A percentile compares a stretch with the other conserved stretches of the same genome.
Conservation (phyloP, 2,113 vertebrate species). For the Mastomys natalensis region DNA sequence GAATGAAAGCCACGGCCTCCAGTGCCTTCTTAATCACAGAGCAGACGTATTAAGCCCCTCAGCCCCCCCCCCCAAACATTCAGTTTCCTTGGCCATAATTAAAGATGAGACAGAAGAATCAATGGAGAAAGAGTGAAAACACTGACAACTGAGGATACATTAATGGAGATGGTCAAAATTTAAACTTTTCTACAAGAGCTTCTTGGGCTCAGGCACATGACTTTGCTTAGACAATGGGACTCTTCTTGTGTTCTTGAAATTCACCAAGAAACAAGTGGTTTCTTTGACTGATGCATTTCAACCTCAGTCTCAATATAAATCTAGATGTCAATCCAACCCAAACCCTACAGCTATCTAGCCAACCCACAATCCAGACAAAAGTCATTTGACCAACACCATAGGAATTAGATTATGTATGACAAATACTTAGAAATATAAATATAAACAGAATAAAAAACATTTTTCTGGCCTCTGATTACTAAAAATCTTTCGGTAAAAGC, state of each 20-base stretch:
- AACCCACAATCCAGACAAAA: not conserved
- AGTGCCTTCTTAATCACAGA: not conserved
- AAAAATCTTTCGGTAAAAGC: slow-evolving; percentile 38
- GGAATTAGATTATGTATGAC: not conserved
- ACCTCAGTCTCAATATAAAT: not conserved
- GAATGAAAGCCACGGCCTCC: not conserved
- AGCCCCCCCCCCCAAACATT: not conserved
- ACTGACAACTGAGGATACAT: not conserved
- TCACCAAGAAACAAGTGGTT: not conserved
- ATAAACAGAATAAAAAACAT: too few relatives aligned
- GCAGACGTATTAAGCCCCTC: not conserved
- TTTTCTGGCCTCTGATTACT: not conserved
- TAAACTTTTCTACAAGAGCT: not conserved
- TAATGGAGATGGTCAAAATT: not conserved
- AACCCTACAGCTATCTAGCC: not conserved
- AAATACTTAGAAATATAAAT: not conserved
- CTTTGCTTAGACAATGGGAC: not conserved
- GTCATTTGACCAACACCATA: not conserved
- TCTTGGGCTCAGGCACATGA: not conserved
- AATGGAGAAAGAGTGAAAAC: not conserved
- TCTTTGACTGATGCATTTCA: not conserved
- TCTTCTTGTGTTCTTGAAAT: not conserved
- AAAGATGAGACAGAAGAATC: not conserved
- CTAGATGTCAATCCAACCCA: not conserved
- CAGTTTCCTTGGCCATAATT: not conserved